These are phyloP conservation scores for Allobates femoralis DNA, from an alignment of 2,797 vertebrate species.

Conservation along the genomic window DNA sequence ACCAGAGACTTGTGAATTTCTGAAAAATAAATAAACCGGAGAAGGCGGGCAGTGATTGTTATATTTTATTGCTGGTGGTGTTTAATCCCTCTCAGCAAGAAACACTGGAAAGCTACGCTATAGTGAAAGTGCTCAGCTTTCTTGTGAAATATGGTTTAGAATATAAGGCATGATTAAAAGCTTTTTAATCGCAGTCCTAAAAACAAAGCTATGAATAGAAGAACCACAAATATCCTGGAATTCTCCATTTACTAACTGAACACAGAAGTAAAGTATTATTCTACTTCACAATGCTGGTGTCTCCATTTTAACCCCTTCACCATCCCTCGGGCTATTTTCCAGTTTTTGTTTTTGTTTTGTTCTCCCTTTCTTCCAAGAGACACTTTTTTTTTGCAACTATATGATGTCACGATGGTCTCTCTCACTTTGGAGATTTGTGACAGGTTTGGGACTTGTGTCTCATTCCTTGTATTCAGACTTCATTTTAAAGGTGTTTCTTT, in stretches of 20 bases:
- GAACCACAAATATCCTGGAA: conserved; percentile 57
- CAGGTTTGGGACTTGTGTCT: too few relatives aligned
- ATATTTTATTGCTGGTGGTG: conserved; percentile 41
- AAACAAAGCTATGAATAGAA: conserved; percentile 49
- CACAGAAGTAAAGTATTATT: neutral
- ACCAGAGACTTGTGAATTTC: conserved; percentile 45
- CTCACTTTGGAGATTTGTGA: too few relatives aligned
- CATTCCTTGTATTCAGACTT: too few relatives aligned
- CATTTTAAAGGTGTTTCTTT: too few relatives aligned
- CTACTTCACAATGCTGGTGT: conserved; percentile 6
- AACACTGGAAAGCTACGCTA: conserved; percentile 8
- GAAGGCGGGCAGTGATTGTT: conserved; percentile 24
- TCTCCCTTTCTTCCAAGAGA: too few relatives aligned
- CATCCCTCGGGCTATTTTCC: too few relatives aligned
- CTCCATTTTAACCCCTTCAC: conserved; percentile 11
- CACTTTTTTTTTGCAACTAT: too few relatives aligned
- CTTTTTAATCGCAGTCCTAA: conserved; percentile 48
- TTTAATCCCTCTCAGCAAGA: conserved; percentile 44
- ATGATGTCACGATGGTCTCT: too few relatives aligned
- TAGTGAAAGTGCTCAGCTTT: conserved; percentile 41
- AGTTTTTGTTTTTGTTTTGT: too few relatives aligned
- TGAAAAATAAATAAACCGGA: conserved; percentile 16
- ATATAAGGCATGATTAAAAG: conserved; percentile 46
- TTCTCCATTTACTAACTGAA: conserved; percentile 44
- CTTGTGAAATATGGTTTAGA: conserved; percentile 48